phyloP scores from a whole-genome alignment of 2,888 invertebrate genomes.

The Mythimna albipuncta region DNA sequence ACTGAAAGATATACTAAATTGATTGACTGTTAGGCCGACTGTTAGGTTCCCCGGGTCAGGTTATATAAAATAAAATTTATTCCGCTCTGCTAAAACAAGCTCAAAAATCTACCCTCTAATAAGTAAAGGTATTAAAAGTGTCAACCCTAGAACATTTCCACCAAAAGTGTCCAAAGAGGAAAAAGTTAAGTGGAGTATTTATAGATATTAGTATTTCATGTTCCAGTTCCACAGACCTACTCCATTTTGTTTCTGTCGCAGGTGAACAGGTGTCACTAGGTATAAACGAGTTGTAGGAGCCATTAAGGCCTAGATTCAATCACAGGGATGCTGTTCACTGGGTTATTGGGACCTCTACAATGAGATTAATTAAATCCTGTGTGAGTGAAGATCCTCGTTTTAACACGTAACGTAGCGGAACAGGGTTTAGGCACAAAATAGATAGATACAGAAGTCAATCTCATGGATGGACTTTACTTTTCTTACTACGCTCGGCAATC shows the following conservation, averaged over 20 bases:
- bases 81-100: not conserved
- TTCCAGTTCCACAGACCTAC: constrained; percentile 16
- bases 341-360: constrained; percentile 48
- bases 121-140: constrained; percentile 30
- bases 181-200: constrained; percentile 35
- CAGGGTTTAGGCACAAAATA: not conserved
- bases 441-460: too few relatives aligned
- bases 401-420: constrained; percentile 37
- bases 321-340: constrained; percentile 39
- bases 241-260: constrained; percentile 35
- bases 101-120: not conserved
- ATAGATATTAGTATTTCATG: constrained; percentile 50
- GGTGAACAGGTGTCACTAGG: constrained; percentile 45
- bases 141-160: constrained; percentile 8
- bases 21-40: too few relatives aligned
- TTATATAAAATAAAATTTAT: not conserved
- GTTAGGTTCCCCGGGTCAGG: too few relatives aligned
- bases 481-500: too few relatives aligned
- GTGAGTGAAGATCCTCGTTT: constrained; percentile 49
- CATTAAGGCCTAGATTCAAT: constrained; percentile 56
- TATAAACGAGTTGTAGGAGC: constrained; percentile 38
- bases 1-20: too few relatives aligned
- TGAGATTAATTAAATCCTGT: constrained; percentile 58
- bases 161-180: constrained; percentile 19
- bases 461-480: too few relatives aligned